These are phyloP conservation scores for Oreochromis spilurus DNA, from an alignment of 2,113 vertebrate genomes.

Conservation along the genomic window DNA sequence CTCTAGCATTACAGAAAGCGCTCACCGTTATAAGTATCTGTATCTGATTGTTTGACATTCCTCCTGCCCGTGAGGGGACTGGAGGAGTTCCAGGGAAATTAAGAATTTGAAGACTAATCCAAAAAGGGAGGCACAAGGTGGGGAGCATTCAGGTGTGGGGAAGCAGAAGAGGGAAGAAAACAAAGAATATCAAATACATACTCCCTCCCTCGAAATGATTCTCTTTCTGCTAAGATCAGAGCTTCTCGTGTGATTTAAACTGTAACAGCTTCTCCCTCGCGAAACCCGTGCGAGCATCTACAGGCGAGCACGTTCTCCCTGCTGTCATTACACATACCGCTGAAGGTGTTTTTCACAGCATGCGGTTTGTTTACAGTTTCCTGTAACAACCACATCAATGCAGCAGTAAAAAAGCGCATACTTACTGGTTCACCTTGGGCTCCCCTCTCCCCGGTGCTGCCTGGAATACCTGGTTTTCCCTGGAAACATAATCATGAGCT, in stretches of 20 bases:
- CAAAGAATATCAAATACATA: neutral
- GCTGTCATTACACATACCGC: neutral
- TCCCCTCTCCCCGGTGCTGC: conserved; percentile 81
- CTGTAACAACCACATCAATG: neutral
- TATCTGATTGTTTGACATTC: conserved; percentile 42
- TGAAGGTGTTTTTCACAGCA: neutral
- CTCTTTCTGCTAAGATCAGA: neutral
- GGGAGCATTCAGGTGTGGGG: neutral
- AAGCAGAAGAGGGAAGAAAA: neutral
- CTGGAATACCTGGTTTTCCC: conserved; percentile 80
- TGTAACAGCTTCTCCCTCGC: neutral
- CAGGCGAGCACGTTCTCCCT: neutral
- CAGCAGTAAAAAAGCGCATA: conserved; percentile 4
- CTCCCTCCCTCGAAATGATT: neutral
- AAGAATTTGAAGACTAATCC: neutral
- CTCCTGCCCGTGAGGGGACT: conserved; percentile 3
- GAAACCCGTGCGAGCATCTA: neutral
- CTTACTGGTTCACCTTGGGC: conserved; percentile 85
- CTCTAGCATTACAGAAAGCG: neutral
- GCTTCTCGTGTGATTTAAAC: neutral
- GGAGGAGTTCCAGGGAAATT: conserved; percentile 29
- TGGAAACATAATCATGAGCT: conserved; percentile 55
- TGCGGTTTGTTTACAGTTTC: neutral
- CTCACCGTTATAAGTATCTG: conserved; percentile 25
- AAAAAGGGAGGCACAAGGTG: neutral